A percentile compares a stretch with the other conserved stretches of the same genome.
These are phyloP conservation scores for Odobenus rosmarus DNA, from an alignment of 2,113 vertebrate genomes.

Conservation along the genomic window DNA sequence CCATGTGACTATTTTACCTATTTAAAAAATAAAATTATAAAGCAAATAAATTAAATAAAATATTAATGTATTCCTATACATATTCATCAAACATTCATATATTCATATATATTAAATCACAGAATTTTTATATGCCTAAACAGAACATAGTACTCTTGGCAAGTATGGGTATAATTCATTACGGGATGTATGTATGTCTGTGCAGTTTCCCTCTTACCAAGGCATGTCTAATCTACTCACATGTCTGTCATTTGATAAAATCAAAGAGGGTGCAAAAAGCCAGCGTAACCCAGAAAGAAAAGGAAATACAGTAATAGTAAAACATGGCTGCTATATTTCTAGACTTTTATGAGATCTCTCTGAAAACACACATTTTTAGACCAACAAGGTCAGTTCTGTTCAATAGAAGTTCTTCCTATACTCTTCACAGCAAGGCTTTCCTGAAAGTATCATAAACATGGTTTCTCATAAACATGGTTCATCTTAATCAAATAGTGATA, in stretches of 20 bases:
- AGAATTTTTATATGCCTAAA: neutral
- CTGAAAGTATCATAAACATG: neutral
- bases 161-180: neutral
- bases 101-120: neutral
- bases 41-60: neutral
- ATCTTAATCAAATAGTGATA: neutral
- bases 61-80: neutral
- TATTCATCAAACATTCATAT: neutral
- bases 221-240: neutral
- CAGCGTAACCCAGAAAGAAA: neutral
- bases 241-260: slow-evolving; percentile 7
- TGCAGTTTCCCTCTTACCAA: neutral
- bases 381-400: neutral
- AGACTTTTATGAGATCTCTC: neutral
- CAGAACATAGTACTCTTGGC: neutral
- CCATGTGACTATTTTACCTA: neutral
- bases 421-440: slow-evolving; percentile 40
- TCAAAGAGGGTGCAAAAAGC: neutral
- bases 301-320: neutral
- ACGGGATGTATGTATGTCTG: neutral
- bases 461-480: neutral
- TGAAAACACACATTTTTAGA: neutral
- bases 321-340: neutral
- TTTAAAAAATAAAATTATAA: slow-evolving; percentile 49
- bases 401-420: neutral